A percentile compares a stretch with the other conserved stretches of the same genome.
Conservation (phyloP, 2,888 invertebrate species). For the Tetropium fuscum region DNA sequence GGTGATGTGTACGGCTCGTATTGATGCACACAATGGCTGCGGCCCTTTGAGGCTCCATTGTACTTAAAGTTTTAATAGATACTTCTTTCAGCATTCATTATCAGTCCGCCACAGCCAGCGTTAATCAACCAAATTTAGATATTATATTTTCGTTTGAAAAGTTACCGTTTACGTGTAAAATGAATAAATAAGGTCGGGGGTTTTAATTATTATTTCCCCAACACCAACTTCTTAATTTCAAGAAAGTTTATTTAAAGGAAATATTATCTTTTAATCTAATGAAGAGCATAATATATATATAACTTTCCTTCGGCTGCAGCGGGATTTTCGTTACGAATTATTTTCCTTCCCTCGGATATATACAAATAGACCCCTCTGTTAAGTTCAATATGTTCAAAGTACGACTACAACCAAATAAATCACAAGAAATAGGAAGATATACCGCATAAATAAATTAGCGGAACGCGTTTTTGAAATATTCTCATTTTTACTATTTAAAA, state of each 20-base stretch:
- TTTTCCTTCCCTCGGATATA: no score
- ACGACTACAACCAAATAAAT: no score
- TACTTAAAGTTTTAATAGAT: slow-evolving; percentile 68
- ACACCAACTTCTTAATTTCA: slow-evolving; percentile 49
- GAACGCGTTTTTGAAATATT: no score
- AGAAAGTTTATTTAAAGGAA: slow-evolving; percentile 51
- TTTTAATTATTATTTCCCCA: slow-evolving; percentile 61
- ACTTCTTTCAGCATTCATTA: slow-evolving; percentile 67
- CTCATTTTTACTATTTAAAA: no score
- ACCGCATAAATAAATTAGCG: no score
- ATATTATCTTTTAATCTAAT: slow-evolving; percentile 51
- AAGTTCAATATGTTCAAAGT: not conserved
- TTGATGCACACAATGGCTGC: slow-evolving; percentile 57
- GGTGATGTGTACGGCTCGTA: slow-evolving; percentile 66
- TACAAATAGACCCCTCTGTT: no score
- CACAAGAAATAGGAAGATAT: no score
- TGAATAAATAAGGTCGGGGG: slow-evolving; percentile 60
- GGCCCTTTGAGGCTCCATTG: slow-evolving; percentile 51
- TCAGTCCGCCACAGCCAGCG: slow-evolving; percentile 60
- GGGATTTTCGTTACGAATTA: no score
- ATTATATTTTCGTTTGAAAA: slow-evolving; percentile 56
- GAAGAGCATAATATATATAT: slow-evolving; percentile 19
- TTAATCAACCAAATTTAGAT: slow-evolving; percentile 65
- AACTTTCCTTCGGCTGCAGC: not conserved
- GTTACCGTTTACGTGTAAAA: slow-evolving; percentile 60